Conservation (phyloP, 2,888 invertebrate genomes). For the Cosmia trapezina region DNA sequence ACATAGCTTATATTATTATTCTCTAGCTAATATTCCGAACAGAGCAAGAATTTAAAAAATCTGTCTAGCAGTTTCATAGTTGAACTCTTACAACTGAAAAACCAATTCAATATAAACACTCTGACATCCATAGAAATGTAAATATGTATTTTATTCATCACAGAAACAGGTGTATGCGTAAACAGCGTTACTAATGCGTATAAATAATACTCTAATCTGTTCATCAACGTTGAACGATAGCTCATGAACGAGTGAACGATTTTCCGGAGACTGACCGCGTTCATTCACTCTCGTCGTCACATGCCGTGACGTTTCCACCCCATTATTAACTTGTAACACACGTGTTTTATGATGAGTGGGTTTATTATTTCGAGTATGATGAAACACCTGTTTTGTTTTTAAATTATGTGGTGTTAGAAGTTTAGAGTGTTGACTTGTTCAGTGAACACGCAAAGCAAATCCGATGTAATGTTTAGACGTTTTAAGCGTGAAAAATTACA, state of each 20-base stretch:
- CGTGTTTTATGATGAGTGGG: conserved; percentile 18
- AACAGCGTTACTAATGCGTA: conserved; percentile 76
- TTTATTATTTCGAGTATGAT: conserved; percentile 27
- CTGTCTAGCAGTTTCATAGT: too few relatives aligned
- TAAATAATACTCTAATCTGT: conserved; percentile 77
- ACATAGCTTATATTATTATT: too few relatives aligned
- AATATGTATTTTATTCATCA: conserved; percentile 19
- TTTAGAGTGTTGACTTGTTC: conserved; percentile 18
- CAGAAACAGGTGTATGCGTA: conserved; percentile 61
- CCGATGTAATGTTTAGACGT: not conserved
- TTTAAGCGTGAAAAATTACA: not conserved
- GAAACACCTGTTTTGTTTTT: conserved; percentile 21
- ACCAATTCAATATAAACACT: not conserved
- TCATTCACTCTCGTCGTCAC: conserved; percentile 69
- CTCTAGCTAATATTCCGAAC: not conserved
- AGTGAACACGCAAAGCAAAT: conserved; percentile 25
- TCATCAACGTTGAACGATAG: conserved; percentile 76
- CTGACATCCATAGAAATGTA: not conserved
- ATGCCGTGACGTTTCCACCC: conserved; percentile 68
- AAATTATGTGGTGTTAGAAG: conserved; percentile 16
- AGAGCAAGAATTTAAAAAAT: not conserved
- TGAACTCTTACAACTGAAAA: not conserved
- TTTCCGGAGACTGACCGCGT: conserved; percentile 81
- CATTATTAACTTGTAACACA: conserved; percentile 39
- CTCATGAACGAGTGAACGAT: conserved; percentile 76